These are phyloP conservation scores for Cyrtorhinus lividipennis DNA, from an alignment of 1,140 invertebrate genomes.

Conservation along the genomic window DNA sequence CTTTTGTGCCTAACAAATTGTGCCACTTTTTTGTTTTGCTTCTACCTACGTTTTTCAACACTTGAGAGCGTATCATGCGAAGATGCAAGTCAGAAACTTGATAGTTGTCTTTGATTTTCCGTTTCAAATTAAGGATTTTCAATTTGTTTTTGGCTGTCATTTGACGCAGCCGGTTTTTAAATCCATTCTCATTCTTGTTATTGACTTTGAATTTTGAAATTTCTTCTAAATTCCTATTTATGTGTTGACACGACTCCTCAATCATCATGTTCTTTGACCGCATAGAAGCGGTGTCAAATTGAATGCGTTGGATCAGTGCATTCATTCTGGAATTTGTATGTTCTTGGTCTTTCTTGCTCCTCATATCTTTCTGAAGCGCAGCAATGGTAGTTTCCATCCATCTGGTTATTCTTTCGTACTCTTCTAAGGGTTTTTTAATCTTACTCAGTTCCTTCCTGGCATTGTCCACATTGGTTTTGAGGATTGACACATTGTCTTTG, in stretches of 20 bases:
- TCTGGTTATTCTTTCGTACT: neutral
- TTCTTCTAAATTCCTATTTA: too few species aligned
- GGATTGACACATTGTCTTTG: neutral
- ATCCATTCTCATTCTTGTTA: too few species aligned
- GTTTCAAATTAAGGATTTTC: neutral
- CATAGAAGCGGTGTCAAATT: neutral
- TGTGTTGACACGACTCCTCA: too few species aligned
- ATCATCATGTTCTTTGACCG: neutral
- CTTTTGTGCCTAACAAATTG: neutral
- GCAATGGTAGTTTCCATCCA: constrained; percentile 1
- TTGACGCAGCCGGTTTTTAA: neutral
- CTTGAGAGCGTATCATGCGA: neutral
- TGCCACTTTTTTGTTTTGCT: neutral
- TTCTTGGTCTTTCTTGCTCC: neutral
- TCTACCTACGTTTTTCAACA: neutral
- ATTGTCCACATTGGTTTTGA: neutral
- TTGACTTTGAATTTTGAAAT: too few species aligned
- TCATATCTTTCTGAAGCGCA: neutral
- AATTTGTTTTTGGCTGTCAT: neutral
- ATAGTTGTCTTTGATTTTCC: neutral
- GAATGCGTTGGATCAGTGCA: neutral
- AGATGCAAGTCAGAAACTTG: neutral
- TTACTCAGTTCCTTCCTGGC: neutral
- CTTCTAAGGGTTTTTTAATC: neutral
- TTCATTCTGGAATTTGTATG: neutral